Conservation (phyloP, 2,113 vertebrate genomes). For the Lophura nycthemera region DNA sequence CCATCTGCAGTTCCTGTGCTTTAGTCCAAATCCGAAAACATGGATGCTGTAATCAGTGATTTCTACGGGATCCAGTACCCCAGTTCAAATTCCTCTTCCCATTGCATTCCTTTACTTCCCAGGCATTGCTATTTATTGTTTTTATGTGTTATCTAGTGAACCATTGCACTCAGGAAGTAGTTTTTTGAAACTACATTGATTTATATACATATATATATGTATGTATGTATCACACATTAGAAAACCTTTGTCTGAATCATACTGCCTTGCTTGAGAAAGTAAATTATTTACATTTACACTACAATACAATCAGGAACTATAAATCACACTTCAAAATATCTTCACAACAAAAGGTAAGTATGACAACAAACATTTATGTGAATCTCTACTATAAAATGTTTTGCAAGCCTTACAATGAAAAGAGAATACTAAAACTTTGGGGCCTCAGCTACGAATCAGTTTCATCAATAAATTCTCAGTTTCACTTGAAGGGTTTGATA, state of each 20-base stretch:
- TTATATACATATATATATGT: no score
- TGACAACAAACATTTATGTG: not conserved
- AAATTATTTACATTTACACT: not conserved
- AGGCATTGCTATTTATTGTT: not conserved
- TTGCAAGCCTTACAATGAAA: not conserved
- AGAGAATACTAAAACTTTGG: not conserved
- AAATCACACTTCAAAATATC: not conserved
- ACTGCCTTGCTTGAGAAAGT: not conserved
- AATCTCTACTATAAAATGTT: not conserved
- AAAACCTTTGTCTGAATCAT: not conserved
- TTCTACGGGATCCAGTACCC: not conserved
- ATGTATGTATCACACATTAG: not conserved
- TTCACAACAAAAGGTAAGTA: not conserved
- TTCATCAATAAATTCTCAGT: not conserved
- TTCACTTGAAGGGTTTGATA: not conserved
- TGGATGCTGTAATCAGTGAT: not conserved
- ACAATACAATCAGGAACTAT: not conserved
- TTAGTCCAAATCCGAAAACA: not conserved
- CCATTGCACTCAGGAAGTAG: not conserved
- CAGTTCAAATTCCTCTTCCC: not conserved
- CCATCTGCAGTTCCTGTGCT: slow-evolving; percentile 28
- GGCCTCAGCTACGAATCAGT: not conserved
- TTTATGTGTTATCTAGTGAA: not conserved
- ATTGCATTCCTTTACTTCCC: not conserved
- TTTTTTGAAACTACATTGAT: not conserved